Evolutionary conservation across 2,888 invertebrate genomes (phyloP), one percentile per base, ranked within the genome.

Genomic region (Pollenia labialis): DNA sequence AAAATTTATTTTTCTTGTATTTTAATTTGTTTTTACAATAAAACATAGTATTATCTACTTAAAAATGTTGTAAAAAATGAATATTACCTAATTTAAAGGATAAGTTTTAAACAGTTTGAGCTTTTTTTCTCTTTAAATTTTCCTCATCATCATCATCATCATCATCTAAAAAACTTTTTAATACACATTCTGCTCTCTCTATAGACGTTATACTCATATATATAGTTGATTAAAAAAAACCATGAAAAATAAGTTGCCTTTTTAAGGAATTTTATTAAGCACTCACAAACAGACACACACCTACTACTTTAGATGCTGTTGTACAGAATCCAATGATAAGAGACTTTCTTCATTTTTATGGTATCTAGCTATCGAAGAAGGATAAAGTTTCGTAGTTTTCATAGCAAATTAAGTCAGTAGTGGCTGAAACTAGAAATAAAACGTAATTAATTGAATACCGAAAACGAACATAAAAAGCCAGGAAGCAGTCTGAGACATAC

Each of bases 401-500:
- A 11, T 50, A 44, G 48, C 40, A 83, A 87, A 81, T 84, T 76
- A 87, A 87, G 87, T 81, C 87, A 87, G 76, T 87, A 81, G 76
- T 84, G 84, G 32, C 83, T 69, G 2, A 76, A 82, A 79, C 66
- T 74, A 68, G 62, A 2, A 72, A 72, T 74, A 77, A 54, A 72
- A 66, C 66, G 60, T 82, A 80, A 81, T 77, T 84, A 81, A 87
- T 54, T 87, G 64, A 81, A 82, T 79, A 60, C 9, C 16, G 40
- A 14, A 52, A 40, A n/a, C 8, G 3, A 60, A n/a, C 16, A 16
- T 16, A 18, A 74, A 23, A 32, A 44, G 8, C 12, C n/a, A 18
- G 1, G 7, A 48, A 56, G 18, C 0, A 12, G 32, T 14, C 50
- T 44, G 14, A 9, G 14, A 8, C 12, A 44, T 14, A 50, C 7